Percentiles rank a stretch among this genome's conserved stretches.
Conservation (phyloP, 2,888 invertebrate species). For the Mythimna albipuncta region DNA sequence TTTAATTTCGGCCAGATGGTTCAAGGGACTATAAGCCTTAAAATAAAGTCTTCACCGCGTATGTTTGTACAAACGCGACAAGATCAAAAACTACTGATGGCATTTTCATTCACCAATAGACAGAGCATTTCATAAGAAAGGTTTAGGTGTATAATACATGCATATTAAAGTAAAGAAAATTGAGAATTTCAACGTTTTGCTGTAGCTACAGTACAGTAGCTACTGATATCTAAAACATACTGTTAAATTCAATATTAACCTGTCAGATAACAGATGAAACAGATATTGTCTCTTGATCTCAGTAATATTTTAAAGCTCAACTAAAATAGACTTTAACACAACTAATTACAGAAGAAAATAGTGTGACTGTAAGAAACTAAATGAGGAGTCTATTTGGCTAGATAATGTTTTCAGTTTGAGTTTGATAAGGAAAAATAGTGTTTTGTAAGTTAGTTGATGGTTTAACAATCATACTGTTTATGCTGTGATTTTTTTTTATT, state of each 20-base stretch:
- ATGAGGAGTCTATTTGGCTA: conserved; percentile 27
- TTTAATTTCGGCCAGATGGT: too few relatives aligned
- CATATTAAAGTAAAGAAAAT: too few relatives aligned
- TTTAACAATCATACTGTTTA: not conserved
- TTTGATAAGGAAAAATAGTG: conserved; percentile 5
- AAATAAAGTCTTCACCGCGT: too few relatives aligned
- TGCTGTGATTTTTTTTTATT: too few relatives aligned
- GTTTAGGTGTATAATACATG: too few relatives aligned
- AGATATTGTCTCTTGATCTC: conserved; percentile 44
- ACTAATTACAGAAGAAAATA: not conserved
- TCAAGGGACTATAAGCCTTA: too few relatives aligned
- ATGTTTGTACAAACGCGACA: too few relatives aligned
- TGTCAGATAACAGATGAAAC: conserved; percentile 61
- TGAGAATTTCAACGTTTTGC: too few relatives aligned
- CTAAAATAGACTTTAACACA: not conserved
- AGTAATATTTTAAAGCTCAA: not conserved
- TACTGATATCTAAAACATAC: not conserved
- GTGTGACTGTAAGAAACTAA: not conserved
- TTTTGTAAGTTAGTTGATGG: conserved; percentile 6
- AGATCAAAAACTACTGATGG: too few relatives aligned
- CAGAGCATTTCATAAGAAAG: too few relatives aligned
- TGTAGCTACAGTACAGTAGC: too few relatives aligned
- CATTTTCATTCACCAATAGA: too few relatives aligned
- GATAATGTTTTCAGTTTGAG: not conserved
- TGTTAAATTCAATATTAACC: conserved; percentile 41